Evolutionary conservation across 2,797 vertebrate species (phyloP).

Genomic region (Acrossocheilus wenchowensis): DNA sequence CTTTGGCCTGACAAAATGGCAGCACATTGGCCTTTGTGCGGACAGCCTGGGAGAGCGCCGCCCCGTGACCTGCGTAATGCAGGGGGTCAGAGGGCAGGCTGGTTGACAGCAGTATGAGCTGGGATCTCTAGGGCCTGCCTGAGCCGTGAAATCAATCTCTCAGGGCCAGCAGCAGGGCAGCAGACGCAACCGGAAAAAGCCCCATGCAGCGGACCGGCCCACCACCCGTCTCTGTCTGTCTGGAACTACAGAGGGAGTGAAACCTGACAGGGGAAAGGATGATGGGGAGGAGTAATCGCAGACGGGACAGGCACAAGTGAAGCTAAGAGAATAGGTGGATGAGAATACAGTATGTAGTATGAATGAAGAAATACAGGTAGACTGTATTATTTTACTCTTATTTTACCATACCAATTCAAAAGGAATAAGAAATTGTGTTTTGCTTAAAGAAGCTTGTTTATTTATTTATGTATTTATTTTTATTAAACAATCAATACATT

Average conservation of each 20-base stretch:
- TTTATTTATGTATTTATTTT: no score
- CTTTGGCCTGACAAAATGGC: constrained; percentile 55
- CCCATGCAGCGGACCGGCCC: constrained; percentile 27
- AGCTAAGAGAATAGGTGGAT: neutral
- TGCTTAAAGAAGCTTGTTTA: no score
- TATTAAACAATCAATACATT: no score
- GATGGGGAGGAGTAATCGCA: neutral
- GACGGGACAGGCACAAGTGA: constrained; percentile 4
- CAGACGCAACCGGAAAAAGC: constrained; percentile 58
- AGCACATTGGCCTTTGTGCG: constrained; percentile 47
- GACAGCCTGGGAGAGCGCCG: constrained; percentile 57
- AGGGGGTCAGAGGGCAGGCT: constrained; percentile 59
- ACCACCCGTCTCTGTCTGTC: constrained; percentile 53
- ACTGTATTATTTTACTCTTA: neutral
- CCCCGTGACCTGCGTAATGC: constrained; percentile 64
- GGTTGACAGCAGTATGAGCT: constrained; percentile 67
- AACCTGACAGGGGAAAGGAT: constrained; percentile 38
- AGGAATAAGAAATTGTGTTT: no score
- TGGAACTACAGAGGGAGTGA: constrained; percentile 46
- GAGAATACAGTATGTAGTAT: neutral
- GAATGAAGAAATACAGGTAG: neutral
- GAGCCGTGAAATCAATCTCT: constrained; percentile 79
- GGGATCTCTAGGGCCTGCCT: constrained; percentile 74
- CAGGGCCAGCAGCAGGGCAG: constrained; percentile 61
- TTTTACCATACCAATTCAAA: no score